phyloP scores from a whole-genome alignment of 2,797 vertebrate genomes.

The Rhyacichthys aspro region DNA sequence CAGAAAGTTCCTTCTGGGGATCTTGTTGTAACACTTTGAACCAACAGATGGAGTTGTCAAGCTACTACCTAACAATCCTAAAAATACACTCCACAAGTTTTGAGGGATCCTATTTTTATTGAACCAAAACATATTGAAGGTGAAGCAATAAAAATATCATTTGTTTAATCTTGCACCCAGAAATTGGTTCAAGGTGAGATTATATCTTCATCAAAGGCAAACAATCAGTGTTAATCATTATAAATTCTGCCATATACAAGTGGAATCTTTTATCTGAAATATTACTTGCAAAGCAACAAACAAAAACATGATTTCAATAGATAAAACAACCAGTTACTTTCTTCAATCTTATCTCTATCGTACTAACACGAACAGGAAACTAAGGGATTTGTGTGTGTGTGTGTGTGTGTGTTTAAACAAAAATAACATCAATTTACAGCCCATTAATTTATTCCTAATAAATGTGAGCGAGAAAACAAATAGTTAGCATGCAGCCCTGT shows the following conservation, averaged over 20 bases:
- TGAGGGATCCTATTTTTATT: neutral
- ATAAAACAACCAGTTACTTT: slow-evolving; percentile 34
- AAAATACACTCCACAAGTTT: neutral
- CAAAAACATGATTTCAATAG: slow-evolving; percentile 54
- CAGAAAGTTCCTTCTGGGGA: too few relatives aligned
- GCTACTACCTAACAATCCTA: neutral
- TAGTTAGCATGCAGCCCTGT: slow-evolving; percentile 10
- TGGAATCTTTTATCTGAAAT: slow-evolving; percentile 30
- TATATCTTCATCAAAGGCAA: too few relatives aligned
- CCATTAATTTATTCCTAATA: slow-evolving; percentile 1
- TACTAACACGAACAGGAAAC: slow-evolving; percentile 19
- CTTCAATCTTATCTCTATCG: slow-evolving; percentile 21
- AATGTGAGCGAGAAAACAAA: neutral
- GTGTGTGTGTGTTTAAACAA: slow-evolving; percentile 35
- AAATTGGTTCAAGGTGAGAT: too few relatives aligned
- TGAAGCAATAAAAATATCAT: too few relatives aligned
- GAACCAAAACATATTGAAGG: neutral
- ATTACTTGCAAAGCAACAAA: slow-evolving; percentile 6
- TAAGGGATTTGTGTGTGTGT: too few relatives aligned
- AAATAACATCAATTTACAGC: slow-evolving; percentile 15
- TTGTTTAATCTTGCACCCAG: too few relatives aligned
- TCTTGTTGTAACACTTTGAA: too few relatives aligned
- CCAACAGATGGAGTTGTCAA: too few relatives aligned
- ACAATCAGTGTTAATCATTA: too few relatives aligned
- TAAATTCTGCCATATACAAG: too few relatives aligned